Conservation (phyloP, 2,113 vertebrate species). For the Pseudopipra pipra region DNA sequence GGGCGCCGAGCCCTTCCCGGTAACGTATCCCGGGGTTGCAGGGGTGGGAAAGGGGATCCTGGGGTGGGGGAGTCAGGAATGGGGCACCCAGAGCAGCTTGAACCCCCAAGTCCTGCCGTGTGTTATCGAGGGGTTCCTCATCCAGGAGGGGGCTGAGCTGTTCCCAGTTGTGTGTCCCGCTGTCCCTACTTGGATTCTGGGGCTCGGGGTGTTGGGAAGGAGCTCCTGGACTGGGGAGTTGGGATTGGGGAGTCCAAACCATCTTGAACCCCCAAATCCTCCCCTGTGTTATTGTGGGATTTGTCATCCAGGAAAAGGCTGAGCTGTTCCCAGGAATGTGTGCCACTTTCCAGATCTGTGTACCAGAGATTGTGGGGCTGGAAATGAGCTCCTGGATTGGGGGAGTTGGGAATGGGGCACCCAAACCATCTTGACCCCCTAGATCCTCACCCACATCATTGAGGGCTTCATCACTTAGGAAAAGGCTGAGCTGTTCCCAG, state of each 20-base stretch:
- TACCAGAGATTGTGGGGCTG: not conserved
- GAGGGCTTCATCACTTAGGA: too few species aligned
- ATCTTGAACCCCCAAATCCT: not conserved
- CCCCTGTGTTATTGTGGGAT: not conserved
- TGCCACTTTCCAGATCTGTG: not conserved
- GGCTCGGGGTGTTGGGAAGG: not conserved
- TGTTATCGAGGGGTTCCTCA: not conserved
- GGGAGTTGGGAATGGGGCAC: not conserved
- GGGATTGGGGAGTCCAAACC: not conserved
- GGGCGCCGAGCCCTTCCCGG: not conserved
- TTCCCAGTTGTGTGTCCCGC: too few species aligned
- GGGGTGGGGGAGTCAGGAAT: not conserved
- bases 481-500: not conserved
- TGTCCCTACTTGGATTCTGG: not conserved
- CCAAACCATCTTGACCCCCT: not conserved
- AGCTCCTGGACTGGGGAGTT: not conserved
- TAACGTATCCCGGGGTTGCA: not conserved
- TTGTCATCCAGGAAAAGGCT: constrained; percentile 81
- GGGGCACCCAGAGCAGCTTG: too few species aligned
- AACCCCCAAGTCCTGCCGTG: not conserved
- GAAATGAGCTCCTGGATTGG: too few species aligned
- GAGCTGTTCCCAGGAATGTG: constrained; percentile 80
- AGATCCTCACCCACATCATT: not conserved
- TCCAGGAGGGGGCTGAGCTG: not conserved
- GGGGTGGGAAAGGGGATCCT: not conserved